Evolutionary conservation across 1,140 invertebrate genomes (phyloP), one percentile per base, ranked within the genome.

Genomic region (Grapholita molesta): DNA sequence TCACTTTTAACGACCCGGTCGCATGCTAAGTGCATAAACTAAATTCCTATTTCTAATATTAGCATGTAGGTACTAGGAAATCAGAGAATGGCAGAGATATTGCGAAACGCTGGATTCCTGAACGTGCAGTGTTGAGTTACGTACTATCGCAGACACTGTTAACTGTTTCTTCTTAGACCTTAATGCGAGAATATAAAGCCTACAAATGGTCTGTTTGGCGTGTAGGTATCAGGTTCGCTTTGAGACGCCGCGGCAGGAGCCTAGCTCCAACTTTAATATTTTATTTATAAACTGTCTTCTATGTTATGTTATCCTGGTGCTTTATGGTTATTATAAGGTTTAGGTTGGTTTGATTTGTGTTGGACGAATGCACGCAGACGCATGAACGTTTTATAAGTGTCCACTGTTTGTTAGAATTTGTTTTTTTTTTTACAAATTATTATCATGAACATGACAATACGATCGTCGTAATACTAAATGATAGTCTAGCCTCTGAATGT

Each of bases 201-300:
- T n/a, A n/a, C n/a, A n/a, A n/a, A n/a, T n/a, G n/a, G n/a, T n/a
- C n/a, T n/a, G n/a, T n/a, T n/a, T n/a, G n/a, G n/a, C n/a, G n/a
- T n/a, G n/a, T n/a, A n/a, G 67, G 79, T 83, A 84, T 87, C 85
- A 74, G 75, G 86, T 86, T 86, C 79, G 75, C 86, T 88, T 88
- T 88, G 86, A 85, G 78, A 82, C 70, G 80, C 86, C 86, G 86
- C 84, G 68, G 78, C 76, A 84, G 78, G 77, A 83, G 80, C 82
- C 74, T 71, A 80, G 81, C 18, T 28, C 83, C 80, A 82, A 85
- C 79, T 79, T 82, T 84, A 84, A 85, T 85, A 82, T 83, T 85
- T 76, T 80, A 73, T 74, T 30, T 61, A 72, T 79, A 79, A 73
- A 76, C 73, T 74, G 79, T 79, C 77, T 77, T 69, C 74, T 79